Evolutionary conservation across 1,140 invertebrate genomes (phyloP).

Genomic region (Neomicropteryx cornuta): DNA sequence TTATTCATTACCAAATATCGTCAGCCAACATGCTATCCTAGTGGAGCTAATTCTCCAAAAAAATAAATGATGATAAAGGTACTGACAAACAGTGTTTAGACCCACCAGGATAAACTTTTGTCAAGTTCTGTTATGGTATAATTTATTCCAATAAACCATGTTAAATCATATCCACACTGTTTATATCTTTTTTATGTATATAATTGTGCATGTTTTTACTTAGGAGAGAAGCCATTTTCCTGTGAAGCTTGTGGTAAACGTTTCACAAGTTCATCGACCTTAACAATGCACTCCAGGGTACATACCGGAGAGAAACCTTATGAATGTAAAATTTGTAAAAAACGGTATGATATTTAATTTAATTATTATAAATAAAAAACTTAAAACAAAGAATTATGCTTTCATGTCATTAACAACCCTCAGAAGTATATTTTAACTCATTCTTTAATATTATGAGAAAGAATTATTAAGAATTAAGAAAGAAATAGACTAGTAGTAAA

Average conservation of each 20-base stretch:
- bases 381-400: too few relatives aligned
- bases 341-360: constrained; percentile 24
- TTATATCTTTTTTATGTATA: constrained; percentile 26
- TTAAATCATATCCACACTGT: constrained; percentile 8
- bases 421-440: too few relatives aligned
- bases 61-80: too few relatives aligned
- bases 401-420: too few relatives aligned
- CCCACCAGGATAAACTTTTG: constrained; percentile 12
- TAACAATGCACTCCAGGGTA: constrained; percentile 50
- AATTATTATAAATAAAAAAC: not conserved
- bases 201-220: constrained; percentile 20
- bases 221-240: constrained; percentile 40
- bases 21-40: too few relatives aligned
- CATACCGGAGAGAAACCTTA: constrained; percentile 62
- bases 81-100: too few relatives aligned
- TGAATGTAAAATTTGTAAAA: constrained; percentile 47
- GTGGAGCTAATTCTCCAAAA: too few relatives aligned
- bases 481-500: too few relatives aligned
- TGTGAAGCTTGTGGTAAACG: constrained; percentile 39
- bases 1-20: too few relatives aligned
- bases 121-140: constrained; percentile 15
- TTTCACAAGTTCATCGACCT: constrained; percentile 43
- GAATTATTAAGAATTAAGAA: too few relatives aligned
- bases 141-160: constrained; percentile 4
- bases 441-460: too few relatives aligned